A percentile compares a stretch with the other conserved stretches of the same genome.
Evolutionary conservation across 2,113 vertebrate species (phyloP).

Genomic region (Antechinus flavipes): DNA sequence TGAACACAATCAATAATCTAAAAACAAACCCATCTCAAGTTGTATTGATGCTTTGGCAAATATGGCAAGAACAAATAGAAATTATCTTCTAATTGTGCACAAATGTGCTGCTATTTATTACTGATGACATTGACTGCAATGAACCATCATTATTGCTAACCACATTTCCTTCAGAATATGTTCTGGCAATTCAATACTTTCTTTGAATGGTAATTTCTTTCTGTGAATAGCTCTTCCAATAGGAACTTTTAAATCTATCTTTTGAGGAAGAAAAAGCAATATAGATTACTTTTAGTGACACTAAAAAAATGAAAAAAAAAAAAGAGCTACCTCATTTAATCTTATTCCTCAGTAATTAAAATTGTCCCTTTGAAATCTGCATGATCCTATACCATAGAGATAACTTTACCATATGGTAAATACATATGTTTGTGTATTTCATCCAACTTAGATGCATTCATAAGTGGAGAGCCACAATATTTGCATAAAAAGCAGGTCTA

Average conservation of each 20-base stretch:
- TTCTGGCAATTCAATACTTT: not conserved
- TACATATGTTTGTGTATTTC: not conserved
- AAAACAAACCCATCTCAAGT: not conserved
- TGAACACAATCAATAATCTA: slow-evolving; percentile 27
- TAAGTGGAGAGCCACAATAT: not conserved
- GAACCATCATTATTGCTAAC: not conserved
- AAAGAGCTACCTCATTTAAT: not conserved
- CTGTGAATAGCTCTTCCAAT: not conserved
- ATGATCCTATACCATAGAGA: not conserved
- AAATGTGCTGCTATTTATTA: not conserved
- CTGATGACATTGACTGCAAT: not conserved
- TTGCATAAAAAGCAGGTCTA: not conserved
- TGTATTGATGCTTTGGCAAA: not conserved
- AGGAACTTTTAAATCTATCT: not conserved
- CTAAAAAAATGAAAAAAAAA: not conserved
- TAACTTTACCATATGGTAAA: not conserved
- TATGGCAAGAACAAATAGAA: not conserved
- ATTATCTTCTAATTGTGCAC: not conserved
- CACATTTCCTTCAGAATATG: not conserved
- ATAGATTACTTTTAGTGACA: not conserved
- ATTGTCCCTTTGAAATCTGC: not conserved
- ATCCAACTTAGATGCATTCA: not conserved
- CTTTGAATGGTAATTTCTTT: not conserved
- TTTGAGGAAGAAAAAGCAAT: not conserved
- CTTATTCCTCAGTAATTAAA: not conserved